A percentile compares a stretch with the other conserved stretches of the same genome.
These are phyloP conservation scores for Tetanocera ferruginea DNA, from an alignment of 2,888 invertebrate genomes.

Conservation along the genomic window DNA sequence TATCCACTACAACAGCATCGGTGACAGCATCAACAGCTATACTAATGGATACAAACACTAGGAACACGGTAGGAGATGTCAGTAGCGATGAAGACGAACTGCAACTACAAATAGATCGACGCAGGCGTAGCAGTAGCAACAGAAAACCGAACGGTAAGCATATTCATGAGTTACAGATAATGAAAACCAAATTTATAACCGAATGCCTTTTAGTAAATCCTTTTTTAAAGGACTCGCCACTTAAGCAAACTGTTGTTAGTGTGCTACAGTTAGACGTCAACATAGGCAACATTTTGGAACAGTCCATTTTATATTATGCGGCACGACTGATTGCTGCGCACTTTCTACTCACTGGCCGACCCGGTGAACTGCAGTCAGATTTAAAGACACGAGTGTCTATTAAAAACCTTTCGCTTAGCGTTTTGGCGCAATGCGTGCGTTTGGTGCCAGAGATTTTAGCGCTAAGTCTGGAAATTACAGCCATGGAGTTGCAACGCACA, in stretches of 20 bases:
- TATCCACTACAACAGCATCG: constrained; percentile 58
- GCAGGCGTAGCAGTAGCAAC: neutral
- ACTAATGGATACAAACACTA: constrained; percentile 53
- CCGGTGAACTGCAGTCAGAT: constrained; percentile 77
- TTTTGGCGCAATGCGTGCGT: constrained; percentile 81
- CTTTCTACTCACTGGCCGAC: constrained; percentile 65
- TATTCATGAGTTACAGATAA: neutral
- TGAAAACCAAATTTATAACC: constrained; percentile 36
- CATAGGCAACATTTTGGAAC: constrained; percentile 67
- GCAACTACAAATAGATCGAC: constrained; percentile 33
- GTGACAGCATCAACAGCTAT: constrained; percentile 63
- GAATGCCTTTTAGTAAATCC: constrained; percentile 58
- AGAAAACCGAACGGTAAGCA: constrained; percentile 55
- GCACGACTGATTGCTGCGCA: constrained; percentile 65
- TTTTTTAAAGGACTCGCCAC: constrained; percentile 57
- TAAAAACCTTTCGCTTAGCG: constrained; percentile 87
- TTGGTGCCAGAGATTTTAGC: constrained; percentile 82
- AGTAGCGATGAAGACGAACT: constrained; percentile 38
- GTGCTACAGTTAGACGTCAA: constrained; percentile 57
- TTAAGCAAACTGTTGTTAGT: constrained; percentile 52
- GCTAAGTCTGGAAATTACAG: constrained; percentile 75
- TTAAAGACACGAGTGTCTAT: constrained; percentile 87
- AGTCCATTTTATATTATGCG: constrained; percentile 66
- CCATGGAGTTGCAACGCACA: constrained; percentile 55
- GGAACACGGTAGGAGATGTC: constrained; percentile 41